Evolutionary conservation across 53 echinoderm and acorn worm genomes (phyloP).

Genomic region (Temnopleurus reevesii): DNA sequence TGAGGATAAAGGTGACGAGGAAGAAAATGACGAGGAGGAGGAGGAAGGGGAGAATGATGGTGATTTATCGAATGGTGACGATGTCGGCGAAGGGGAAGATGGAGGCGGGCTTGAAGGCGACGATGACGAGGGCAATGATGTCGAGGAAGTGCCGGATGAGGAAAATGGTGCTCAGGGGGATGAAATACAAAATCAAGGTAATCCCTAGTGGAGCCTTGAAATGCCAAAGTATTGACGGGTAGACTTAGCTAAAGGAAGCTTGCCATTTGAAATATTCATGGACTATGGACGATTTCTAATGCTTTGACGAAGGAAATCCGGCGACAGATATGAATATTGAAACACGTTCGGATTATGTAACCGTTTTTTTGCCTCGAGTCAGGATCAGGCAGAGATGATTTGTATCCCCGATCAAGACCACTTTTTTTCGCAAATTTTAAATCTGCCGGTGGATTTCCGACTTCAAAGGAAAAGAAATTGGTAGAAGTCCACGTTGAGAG

Average conservation of each 20-base stretch:
- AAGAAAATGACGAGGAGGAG: slow-evolving; percentile 40
- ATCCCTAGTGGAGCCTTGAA: not conserved
- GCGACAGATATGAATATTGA: too few relatives aligned
- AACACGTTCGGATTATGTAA: too few relatives aligned
- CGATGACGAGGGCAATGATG: not conserved
- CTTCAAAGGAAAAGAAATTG: too few relatives aligned
- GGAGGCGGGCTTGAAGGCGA: not conserved
- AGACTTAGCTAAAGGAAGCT: not conserved
- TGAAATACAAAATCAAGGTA: not conserved
- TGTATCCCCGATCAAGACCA: too few relatives aligned
- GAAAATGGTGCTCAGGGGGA: not conserved
- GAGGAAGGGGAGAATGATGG: slow-evolving; percentile 29
- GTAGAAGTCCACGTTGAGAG: too few relatives aligned
- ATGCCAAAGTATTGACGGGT: slow-evolving; percentile 16
- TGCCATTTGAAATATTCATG: too few relatives aligned
- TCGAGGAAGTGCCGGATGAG: not conserved
- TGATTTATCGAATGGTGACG: not conserved
- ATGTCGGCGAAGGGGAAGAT: not conserved
- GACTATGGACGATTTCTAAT: too few relatives aligned
- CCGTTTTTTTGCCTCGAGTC: too few relatives aligned
- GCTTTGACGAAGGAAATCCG: too few relatives aligned
- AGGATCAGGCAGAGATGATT: too few relatives aligned
- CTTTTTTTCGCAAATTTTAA: too few relatives aligned
- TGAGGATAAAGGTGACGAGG: slow-evolving; percentile 54
- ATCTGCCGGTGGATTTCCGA: too few relatives aligned